Conservation (phyloP, 2,888 invertebrate genomes). For the Dermolepida albohirtum region DNA sequence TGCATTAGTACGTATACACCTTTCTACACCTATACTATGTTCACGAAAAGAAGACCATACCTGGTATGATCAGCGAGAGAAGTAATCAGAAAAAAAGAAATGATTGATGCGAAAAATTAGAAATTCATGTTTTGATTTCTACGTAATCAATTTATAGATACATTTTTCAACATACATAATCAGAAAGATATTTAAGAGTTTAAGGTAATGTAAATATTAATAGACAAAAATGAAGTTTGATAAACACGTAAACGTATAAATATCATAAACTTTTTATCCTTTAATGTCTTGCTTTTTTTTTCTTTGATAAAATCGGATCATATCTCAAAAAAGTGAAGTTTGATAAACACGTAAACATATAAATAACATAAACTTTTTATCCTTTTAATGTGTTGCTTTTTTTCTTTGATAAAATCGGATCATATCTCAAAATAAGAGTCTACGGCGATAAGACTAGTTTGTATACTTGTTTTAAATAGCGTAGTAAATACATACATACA, state of each 20-base stretch:
- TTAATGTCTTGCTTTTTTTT: constrained; percentile 13
- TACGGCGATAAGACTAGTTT: constrained; percentile 37
- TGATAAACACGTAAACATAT: not conserved
- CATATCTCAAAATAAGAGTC: constrained; percentile 40
- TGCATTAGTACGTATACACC: too few relatives aligned
- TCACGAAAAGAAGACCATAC: too few relatives aligned
- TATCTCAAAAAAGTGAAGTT: constrained; percentile 19
- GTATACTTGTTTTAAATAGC: constrained; percentile 26
- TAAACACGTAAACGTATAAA: not conserved
- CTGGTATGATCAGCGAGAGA: too few relatives aligned
- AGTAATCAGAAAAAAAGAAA: too few relatives aligned
- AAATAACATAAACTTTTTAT: constrained; percentile 10
- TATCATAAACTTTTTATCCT: constrained; percentile 16
- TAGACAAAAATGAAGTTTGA: too few relatives aligned
- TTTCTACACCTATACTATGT: too few relatives aligned
- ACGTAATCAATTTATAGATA: too few relatives aligned
- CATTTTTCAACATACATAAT: too few relatives aligned
- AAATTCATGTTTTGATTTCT: too few relatives aligned
- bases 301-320: constrained; percentile 39
- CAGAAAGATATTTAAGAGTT: too few relatives aligned
- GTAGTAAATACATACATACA: constrained; percentile 18
- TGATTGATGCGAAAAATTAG: too few relatives aligned
- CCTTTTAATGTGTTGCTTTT: constrained; percentile 18
- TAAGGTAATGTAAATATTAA: too few relatives aligned
- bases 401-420: constrained; percentile 37